Percentiles rank a stretch among this genome's conserved stretches.
Evolutionary conservation across 2,888 invertebrate species (phyloP).

Genomic region (Ochropacha duplaris): DNA sequence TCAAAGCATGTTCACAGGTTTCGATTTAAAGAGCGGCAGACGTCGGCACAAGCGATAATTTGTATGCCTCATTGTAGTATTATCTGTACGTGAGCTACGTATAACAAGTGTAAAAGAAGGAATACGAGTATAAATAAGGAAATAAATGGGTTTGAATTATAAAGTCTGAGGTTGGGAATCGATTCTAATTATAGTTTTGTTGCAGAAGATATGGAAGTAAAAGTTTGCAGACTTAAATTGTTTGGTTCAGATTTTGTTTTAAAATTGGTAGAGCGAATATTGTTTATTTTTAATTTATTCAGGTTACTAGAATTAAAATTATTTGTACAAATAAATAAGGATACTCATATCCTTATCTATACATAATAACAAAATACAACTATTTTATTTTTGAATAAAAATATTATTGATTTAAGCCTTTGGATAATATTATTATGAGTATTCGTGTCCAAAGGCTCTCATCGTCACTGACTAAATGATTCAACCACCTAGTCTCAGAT

Average conservation of each 20-base stretch:
- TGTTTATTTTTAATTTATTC: neutral
- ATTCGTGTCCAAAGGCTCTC: neutral
- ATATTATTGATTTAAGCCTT: too few relatives aligned
- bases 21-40: slow-evolving; percentile 53
- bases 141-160: slow-evolving; percentile 67
- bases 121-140: slow-evolving; percentile 65
- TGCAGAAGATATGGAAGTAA: slow-evolving; percentile 24
- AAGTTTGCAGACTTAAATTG: slow-evolving; percentile 29
- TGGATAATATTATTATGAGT: too few relatives aligned
- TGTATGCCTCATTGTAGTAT: slow-evolving; percentile 80
- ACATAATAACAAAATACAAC: too few relatives aligned
- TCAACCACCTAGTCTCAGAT: neutral
- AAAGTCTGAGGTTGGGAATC: slow-evolving; percentile 50
- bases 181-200: slow-evolving; percentile 55
- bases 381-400: too few relatives aligned
- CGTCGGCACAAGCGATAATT: slow-evolving; percentile 78
- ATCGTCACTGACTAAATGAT: neutral
- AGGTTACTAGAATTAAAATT: too few relatives aligned
- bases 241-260: slow-evolving; percentile 17
- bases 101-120: slow-evolving; percentile 69
- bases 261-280: neutral
- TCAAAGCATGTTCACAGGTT: slow-evolving; percentile 43
- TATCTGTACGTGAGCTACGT: slow-evolving; percentile 76
- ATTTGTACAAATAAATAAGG: neutral
- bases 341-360: too few relatives aligned